Base-by-base conservation (phyloP, 2,113 vertebrate genomes). In the Monarcha castaneiventris region DNA sequence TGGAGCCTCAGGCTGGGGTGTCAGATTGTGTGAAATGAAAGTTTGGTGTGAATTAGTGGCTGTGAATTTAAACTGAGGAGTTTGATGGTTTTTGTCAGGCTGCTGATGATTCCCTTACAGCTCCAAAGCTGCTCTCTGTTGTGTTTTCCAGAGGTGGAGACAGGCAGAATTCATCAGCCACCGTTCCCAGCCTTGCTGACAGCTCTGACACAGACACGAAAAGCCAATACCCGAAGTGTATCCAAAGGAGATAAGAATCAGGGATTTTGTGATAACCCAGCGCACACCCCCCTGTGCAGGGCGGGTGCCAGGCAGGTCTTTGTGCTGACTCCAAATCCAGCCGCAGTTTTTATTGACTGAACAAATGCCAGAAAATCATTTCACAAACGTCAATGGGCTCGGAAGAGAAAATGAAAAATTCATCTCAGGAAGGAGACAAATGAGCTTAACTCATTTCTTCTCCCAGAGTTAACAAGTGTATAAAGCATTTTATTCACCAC, bases 351-450 rank as follows among this genome's bases (percentile, higher is more conserved):
- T 93, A 91, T 83, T 96, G 85, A 94, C 76, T 94, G 85, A 97
- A 75, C 71, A 78, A 71, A 85, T 1, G 20, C 84, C 91, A 94
- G 71, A 81, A 96, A 95, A 93, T 80, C 39, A 68, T 90, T 97
- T 95, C 25, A 4, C 71, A 75, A 67, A 84, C 16, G 2, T 94
- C 88, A 88, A 29, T 29, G 49, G 27, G 37, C 67, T 94, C 43
- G 89, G 89, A 77, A 94, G 61, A 88, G 58, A 94, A 77, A 94
- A 96, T 88, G 90, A 93, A 85, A 94, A 87, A 93, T 93, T 93
- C 69, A 90, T 93, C 87, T 41, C 8, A 2, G 15, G 69, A 71
- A 96, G 59, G 91, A 92, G 62, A 93, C 82, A 96, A 97, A 96
- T 85, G 78, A 96, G 48, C 66, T 93, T 72, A 72, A 89, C 63